These are phyloP conservation scores for Busseola fusca DNA, from an alignment of 2,888 invertebrate genomes.

Conservation along the genomic window DNA sequence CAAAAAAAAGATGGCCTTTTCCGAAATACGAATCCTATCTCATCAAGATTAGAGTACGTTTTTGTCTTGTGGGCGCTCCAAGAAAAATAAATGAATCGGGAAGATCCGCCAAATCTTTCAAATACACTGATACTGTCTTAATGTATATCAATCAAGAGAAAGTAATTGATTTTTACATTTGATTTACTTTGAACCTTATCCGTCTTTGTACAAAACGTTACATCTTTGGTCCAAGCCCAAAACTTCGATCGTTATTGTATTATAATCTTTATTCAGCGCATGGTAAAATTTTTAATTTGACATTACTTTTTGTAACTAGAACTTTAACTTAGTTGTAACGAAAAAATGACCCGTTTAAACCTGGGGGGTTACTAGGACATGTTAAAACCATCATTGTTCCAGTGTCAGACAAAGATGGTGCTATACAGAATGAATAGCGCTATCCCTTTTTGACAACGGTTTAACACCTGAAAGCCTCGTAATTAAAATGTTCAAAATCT, in stretches of 20 bases:
- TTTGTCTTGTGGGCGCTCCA: slow-evolving; percentile 3
- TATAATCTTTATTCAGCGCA: neutral
- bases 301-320: neutral
- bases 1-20: neutral
- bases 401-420: too few relatives aligned
- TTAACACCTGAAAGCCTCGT: neutral
- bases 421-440: too few relatives aligned
- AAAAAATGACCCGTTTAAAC: neutral
- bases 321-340: neutral
- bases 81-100: slow-evolving; percentile 13
- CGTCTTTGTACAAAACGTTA: neutral
- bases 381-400: too few relatives aligned
- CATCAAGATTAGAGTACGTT: slow-evolving; percentile 2
- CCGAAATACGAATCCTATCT: slow-evolving; percentile 16
- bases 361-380: too few relatives aligned
- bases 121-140: slow-evolving; percentile 14
- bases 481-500: neutral
- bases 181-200: neutral
- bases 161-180: slow-evolving; percentile 15
- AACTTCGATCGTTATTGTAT: neutral
- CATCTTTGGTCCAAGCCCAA: neutral
- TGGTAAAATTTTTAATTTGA: neutral
- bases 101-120: slow-evolving; percentile 11
- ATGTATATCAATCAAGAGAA: slow-evolving; percentile 21
- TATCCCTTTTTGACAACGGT: too few relatives aligned